phyloP scores from a whole-genome alignment of 1,140 invertebrate genomes.

The Polypedilum pembai region DNA sequence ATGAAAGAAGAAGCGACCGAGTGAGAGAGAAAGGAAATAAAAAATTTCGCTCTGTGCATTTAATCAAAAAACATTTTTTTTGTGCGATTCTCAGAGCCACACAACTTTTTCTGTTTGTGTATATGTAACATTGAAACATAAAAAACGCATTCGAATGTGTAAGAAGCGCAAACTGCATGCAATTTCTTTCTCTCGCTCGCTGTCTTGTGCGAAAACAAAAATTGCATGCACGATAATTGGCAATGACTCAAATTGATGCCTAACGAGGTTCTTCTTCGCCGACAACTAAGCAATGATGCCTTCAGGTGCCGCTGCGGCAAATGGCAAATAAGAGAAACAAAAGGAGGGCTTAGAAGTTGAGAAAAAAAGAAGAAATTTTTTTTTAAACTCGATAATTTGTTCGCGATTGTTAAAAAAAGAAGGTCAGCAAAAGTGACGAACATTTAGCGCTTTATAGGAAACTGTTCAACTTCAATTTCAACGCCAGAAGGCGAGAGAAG shows the following conservation, averaged over 20 bases:
- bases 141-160: no score
- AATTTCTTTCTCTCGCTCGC: no score
- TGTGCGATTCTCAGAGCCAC: no score
- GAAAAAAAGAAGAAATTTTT: not conserved
- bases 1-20: no score
- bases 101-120: no score
- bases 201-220: not conserved
- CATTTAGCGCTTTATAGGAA: not conserved
- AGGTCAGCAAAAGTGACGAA: constrained; percentile 11
- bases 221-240: constrained; percentile 11
- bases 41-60: no score
- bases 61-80: no score
- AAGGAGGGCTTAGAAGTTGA: not conserved
- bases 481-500: constrained; percentile 9
- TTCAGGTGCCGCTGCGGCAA: constrained; percentile 4
- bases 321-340: not conserved
- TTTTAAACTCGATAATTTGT: not conserved
- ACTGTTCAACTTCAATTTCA: not conserved
- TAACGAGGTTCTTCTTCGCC: constrained; percentile 16
- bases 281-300: not conserved
- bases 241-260: constrained; percentile 16
- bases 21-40: no score
- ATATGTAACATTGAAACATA: no score
- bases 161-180: no score
- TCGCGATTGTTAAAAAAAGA: not conserved